phyloP scores from a whole-genome alignment of 2,113 vertebrate species.

The Propithecus coquereli region DNA sequence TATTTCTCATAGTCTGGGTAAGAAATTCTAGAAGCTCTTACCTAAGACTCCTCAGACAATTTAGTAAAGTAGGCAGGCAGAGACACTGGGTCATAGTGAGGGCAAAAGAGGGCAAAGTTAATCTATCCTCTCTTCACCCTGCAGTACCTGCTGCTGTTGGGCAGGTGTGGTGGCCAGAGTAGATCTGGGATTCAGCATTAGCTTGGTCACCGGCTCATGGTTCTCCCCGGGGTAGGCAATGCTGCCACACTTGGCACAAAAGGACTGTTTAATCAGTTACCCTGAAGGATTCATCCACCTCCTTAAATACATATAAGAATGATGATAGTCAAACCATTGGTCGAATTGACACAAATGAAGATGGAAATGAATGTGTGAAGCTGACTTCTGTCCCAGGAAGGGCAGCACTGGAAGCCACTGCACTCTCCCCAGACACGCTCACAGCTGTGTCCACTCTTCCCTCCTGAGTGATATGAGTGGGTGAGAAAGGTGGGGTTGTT shows the following conservation, averaged over 20 bases:
- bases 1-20: background rate
- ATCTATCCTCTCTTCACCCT: background rate
- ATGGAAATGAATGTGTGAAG: background rate
- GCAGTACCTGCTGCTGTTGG: constrained; percentile 59
- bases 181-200: constrained; percentile 64
- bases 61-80: background rate
- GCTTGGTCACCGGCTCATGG: constrained; percentile 68
- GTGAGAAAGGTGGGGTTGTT: background rate
- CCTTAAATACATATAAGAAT: background rate
- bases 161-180: constrained; percentile 54
- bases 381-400: background rate
- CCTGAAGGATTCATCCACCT: background rate
- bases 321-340: background rate
- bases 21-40: background rate
- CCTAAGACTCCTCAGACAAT: background rate
- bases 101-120: background rate
- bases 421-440: too few species aligned
- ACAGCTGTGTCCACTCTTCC: background rate
- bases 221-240: background rate
- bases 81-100: too few species aligned
- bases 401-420: background rate
- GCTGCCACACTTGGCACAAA: background rate
- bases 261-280: background rate
- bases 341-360: background rate
- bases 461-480: background rate